Percentiles rank a stretch among this genome's conserved stretches.
Evolutionary conservation across 2,888 invertebrate genomes (phyloP).

Genomic region (Rutpela maculata): DNA sequence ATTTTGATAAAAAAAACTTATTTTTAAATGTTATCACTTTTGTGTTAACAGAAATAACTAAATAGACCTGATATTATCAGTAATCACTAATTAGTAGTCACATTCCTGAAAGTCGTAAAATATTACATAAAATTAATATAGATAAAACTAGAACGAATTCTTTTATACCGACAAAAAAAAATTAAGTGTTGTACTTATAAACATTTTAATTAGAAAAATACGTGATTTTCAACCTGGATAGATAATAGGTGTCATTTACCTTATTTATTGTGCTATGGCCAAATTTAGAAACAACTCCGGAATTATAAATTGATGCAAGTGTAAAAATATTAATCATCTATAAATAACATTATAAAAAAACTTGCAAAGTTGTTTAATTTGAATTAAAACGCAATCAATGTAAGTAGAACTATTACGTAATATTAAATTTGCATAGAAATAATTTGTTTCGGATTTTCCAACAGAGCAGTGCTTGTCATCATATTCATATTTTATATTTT

Average conservation of each 20-base stretch:
- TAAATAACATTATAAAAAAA: neutral
- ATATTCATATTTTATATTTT: neutral
- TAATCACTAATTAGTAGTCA: neutral
- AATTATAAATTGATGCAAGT: neutral
- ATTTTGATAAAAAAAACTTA: neutral
- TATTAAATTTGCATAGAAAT: neutral
- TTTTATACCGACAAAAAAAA: neutral
- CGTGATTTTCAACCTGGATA: neutral
- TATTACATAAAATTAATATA: neutral
- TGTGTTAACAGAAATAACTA: neutral
- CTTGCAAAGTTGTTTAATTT: neutral
- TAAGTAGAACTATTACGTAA: constrained; percentile 2
- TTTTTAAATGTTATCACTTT: neutral
- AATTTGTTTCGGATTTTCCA: constrained; percentile 1
- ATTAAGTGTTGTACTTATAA: neutral
- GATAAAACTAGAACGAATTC: neutral
- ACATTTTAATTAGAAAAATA: neutral
- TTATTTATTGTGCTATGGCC: neutral
- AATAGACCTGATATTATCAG: neutral
- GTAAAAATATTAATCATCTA: neutral
- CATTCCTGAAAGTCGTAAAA: neutral
- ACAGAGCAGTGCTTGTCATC: neutral
- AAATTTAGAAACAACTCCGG: neutral
- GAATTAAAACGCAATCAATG: constrained; percentile 2
- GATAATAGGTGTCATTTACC: constrained; percentile 2